These are phyloP conservation scores for Myiopsitta monachus DNA, from an alignment of 2,113 vertebrate genomes.

Conservation along the genomic window DNA sequence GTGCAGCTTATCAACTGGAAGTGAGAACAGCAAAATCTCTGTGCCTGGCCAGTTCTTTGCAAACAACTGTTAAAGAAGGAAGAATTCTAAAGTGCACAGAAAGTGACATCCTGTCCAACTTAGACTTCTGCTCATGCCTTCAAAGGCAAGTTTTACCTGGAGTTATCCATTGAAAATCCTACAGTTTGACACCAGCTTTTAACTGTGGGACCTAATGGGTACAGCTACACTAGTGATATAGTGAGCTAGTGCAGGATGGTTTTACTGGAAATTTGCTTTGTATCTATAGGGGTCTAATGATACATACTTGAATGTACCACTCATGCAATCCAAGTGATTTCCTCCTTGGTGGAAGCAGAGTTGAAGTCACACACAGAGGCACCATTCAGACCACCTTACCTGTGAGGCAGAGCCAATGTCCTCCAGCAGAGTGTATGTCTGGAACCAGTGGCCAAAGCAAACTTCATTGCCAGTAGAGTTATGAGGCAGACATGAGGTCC, in stretches of 20 bases:
- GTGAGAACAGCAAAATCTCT: not conserved
- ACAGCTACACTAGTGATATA: not conserved
- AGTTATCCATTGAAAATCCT: not conserved
- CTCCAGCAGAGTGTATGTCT: not conserved
- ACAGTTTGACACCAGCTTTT: not conserved
- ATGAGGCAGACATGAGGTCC: not conserved
- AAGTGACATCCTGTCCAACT: not conserved
- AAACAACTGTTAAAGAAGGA: not conserved
- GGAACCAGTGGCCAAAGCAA: not conserved
- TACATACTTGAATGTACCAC: rapidly evolving
- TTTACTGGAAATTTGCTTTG: not conserved
- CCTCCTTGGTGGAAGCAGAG: not conserved
- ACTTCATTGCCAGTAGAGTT: not conserved
- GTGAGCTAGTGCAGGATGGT: not conserved
- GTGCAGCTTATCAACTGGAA: not conserved
- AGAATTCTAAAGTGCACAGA: not conserved
- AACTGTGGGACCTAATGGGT: not conserved
- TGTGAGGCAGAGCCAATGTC: not conserved
- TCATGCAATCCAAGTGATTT: rapidly evolving
- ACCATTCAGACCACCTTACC: not conserved
- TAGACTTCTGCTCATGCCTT: not conserved
- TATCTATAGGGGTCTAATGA: not conserved
- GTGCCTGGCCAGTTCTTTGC: not conserved
- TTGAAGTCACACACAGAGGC: not conserved
- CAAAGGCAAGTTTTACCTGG: not conserved